Percentiles rank a stretch among this genome's conserved stretches.
Conservation (phyloP, 2,797 vertebrate species). For the Myioborus melanocephalus region DNA sequence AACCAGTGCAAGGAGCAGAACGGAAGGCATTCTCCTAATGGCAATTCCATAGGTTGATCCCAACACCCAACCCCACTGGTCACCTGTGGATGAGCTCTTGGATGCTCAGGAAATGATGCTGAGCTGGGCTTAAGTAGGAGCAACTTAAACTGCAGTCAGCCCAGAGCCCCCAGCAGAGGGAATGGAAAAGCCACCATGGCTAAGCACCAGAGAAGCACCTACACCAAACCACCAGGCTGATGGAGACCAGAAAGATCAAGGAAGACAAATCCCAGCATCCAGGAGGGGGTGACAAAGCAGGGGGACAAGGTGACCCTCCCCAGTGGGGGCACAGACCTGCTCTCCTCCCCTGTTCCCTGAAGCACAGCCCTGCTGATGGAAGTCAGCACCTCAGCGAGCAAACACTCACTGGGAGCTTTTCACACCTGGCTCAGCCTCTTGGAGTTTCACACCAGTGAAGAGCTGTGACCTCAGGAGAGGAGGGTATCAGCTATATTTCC, state of each 20-base stretch:
- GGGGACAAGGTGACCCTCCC: not conserved
- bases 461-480: conserved; percentile 55
- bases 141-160: not conserved
- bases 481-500: conserved; percentile 43
- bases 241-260: fast-evolving
- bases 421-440: conserved; percentile 56
- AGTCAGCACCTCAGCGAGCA: not conserved
- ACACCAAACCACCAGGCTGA: not conserved
- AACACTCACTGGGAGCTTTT: conserved; percentile 46
- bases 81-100: fast-evolving
- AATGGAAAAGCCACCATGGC: not conserved
- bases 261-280: not conserved
- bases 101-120: fast-evolving
- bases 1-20: not conserved
- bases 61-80: fast-evolving
- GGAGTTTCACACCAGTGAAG: conserved; percentile 40
- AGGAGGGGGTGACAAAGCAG: not conserved
- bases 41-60: not conserved
- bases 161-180: not conserved
- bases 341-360: fast-evolving
- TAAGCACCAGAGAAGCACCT: not conserved
- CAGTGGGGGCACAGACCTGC: not conserved
- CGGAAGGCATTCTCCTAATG: fast-evolving
- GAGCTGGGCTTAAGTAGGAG: not conserved
- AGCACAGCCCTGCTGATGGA: not conserved